Conservation (phyloP, 2,888 invertebrate genomes). For the Heliconius aoede region DNA sequence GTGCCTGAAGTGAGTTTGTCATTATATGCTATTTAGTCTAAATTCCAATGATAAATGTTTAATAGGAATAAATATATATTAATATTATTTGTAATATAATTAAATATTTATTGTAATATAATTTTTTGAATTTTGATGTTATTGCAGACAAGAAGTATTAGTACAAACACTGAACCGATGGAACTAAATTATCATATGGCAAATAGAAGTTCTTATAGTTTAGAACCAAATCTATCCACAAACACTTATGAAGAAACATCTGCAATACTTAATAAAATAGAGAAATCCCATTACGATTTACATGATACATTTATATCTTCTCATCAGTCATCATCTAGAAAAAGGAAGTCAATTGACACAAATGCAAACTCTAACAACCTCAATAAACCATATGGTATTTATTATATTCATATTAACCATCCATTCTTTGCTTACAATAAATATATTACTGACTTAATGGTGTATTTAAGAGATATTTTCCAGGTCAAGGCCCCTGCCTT, state of each 20-base stretch:
- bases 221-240: conserved; percentile 55
- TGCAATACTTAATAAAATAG: conserved; percentile 52
- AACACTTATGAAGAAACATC: conserved; percentile 54
- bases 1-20: conserved; percentile 57
- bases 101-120: too few species aligned
- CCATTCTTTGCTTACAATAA: not conserved
- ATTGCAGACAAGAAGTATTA: conserved; percentile 54
- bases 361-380: conserved; percentile 10
- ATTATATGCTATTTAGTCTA: not conserved
- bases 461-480: too few species aligned
- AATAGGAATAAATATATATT: not conserved
- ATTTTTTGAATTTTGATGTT: conserved; percentile 6
- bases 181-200: conserved; percentile 53
- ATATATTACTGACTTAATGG: not conserved
- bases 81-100: not conserved
- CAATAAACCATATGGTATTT: conserved; percentile 37
- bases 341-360: conserved; percentile 62
- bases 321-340: conserved; percentile 56
- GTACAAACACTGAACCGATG: conserved; percentile 52
- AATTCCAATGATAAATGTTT: not conserved
- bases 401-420: not conserved
- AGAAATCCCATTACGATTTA: conserved; percentile 50
- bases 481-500: too few species aligned
- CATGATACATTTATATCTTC: conserved; percentile 56
- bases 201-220: conserved; percentile 52